Percentiles rank a stretch among this genome's conserved stretches.
Conservation (phyloP, 2,888 invertebrate species). For the Cerceris rybyensis region DNA sequence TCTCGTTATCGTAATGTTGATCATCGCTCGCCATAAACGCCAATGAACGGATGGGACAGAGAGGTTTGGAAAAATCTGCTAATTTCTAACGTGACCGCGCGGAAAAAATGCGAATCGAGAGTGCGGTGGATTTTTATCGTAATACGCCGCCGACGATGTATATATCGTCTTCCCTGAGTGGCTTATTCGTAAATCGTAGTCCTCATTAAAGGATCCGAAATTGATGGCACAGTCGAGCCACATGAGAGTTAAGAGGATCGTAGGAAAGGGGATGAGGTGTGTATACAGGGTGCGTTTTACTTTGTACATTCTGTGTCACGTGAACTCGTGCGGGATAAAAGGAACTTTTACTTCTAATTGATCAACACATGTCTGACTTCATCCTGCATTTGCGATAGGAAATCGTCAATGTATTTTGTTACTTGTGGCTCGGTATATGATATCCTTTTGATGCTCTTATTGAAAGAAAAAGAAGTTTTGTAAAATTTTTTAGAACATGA, state of each 20-base stretch:
- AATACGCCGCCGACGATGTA: conserved; percentile 41
- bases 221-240: neutral
- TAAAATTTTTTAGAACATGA: too few species aligned
- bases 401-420: too few species aligned
- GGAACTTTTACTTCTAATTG: too few species aligned
- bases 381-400: too few species aligned
- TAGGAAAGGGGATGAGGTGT: neutral
- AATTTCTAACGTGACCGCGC: neutral
- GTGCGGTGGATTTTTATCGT: conserved; percentile 27
- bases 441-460: too few species aligned
- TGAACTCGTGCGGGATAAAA: too few species aligned
- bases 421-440: too few species aligned
- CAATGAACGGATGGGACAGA: conserved; percentile 30
- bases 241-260: neutral
- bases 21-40: conserved; percentile 34
- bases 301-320: too few species aligned
- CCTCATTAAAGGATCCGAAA: conserved; percentile 35
- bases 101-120: conserved; percentile 10
- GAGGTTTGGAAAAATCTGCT: conserved; percentile 21
- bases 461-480: too few species aligned
- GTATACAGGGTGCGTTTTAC: conserved; percentile 1
- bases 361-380: too few species aligned
- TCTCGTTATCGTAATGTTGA: conserved; percentile 25
- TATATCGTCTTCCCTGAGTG: conserved; percentile 65
- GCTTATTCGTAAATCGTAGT: conserved; percentile 62